These are phyloP conservation scores for Stomorhina lunata DNA, from an alignment of 2,888 invertebrate species.

Conservation along the genomic window DNA sequence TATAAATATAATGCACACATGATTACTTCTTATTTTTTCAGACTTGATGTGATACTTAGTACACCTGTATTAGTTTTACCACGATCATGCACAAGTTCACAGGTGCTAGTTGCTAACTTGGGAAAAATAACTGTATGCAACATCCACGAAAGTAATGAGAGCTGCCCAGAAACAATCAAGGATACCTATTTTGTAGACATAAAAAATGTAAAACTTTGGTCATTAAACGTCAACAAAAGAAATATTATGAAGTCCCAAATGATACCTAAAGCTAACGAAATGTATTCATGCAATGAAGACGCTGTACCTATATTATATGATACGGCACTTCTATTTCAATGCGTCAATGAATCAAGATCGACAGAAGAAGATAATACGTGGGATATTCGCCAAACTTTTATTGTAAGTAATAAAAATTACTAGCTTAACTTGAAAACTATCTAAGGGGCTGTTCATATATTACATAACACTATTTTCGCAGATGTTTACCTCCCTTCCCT, in stretches of 20 bases:
- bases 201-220: slow-evolving; percentile 92
- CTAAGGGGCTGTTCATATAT: too few relatives aligned
- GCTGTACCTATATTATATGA: slow-evolving; percentile 95
- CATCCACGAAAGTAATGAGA: slow-evolving; percentile 73
- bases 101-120: slow-evolving; percentile 94
- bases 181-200: slow-evolving; percentile 85
- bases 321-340: slow-evolving; percentile 87
- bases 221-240: slow-evolving; percentile 83
- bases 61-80: slow-evolving; percentile 96
- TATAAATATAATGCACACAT: neutral
- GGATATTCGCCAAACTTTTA: slow-evolving; percentile 59
- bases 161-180: slow-evolving; percentile 36
- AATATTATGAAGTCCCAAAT: slow-evolving; percentile 76
- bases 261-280: slow-evolving; percentile 83
- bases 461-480: too few relatives aligned
- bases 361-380: slow-evolving; percentile 31
- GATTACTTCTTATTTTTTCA: slow-evolving; percentile 58
- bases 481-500: too few relatives aligned
- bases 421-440: too few relatives aligned
- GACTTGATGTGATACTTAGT: slow-evolving; percentile 90
- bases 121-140: slow-evolving; percentile 88
- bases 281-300: slow-evolving; percentile 87
- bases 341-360: slow-evolving; percentile 67
- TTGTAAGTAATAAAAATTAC: slow-evolving; percentile 65
- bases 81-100: slow-evolving; percentile 86